Conservation (phyloP, 2,113 vertebrate species). For the Triplophysa rosa region DNA sequence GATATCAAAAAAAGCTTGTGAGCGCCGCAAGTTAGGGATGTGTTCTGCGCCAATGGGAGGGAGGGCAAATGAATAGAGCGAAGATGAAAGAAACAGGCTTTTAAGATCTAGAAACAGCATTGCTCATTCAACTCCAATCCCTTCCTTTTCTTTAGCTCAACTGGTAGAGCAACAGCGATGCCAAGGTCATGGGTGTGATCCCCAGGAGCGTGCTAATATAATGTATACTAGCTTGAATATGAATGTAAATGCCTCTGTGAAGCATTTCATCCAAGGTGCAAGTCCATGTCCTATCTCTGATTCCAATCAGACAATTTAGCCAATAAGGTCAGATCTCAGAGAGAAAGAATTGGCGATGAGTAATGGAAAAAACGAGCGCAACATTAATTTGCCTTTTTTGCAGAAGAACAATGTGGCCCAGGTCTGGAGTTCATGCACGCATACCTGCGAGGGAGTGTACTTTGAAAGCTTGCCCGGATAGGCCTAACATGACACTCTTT, state of each 20-base stretch:
- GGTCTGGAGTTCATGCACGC: conserved; percentile 22
- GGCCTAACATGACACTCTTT: conserved; percentile 38
- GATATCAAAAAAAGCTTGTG: conserved; percentile 49
- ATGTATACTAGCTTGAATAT: too few species aligned
- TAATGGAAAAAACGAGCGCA: neutral
- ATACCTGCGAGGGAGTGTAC: conserved; percentile 44
- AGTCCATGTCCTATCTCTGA: neutral
- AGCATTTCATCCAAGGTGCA: neutral
- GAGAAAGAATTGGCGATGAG: neutral
- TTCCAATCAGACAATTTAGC: neutral
- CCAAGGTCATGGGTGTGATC: too few species aligned
- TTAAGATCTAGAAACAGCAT: conserved; percentile 36
- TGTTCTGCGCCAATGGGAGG: conserved; percentile 38
- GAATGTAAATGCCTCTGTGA: too few species aligned
- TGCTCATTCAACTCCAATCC: conserved; percentile 22
- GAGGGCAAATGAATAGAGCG: conserved; percentile 42
- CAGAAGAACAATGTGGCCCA: conserved; percentile 14
- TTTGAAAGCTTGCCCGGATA: conserved; percentile 41
- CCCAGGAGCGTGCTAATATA: too few species aligned
- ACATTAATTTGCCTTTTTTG: neutral
- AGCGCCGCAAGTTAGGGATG: conserved; percentile 32
- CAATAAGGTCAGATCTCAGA: neutral
- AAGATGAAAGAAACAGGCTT: conserved; percentile 44
- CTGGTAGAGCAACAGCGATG: too few species aligned
- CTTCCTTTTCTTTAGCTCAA: neutral